Conservation (phyloP, 2,797 vertebrate genomes). For the Hydrophis major region DNA sequence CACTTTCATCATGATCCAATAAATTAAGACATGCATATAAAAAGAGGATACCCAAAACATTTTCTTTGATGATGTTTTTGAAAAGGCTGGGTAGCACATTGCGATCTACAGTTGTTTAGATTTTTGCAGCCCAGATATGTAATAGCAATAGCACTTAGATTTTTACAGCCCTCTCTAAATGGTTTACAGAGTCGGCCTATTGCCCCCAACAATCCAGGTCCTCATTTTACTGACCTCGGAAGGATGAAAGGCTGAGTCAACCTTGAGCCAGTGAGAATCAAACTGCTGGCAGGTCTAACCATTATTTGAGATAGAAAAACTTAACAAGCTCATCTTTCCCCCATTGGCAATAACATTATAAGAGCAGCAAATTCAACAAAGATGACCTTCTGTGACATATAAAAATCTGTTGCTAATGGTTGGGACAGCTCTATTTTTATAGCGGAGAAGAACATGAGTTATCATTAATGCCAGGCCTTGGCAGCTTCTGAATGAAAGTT, state of each 20-base stretch:
- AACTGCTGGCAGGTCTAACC: background rate
- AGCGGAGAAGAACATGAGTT: background rate
- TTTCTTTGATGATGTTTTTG: background rate
- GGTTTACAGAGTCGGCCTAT: background rate
- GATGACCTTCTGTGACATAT: background rate
- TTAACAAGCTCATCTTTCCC: background rate
- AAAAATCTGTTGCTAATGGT: background rate
- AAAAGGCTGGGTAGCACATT: background rate
- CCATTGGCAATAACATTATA: background rate
- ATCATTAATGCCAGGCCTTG: background rate
- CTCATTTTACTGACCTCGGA: background rate
- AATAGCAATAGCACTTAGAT: background rate
- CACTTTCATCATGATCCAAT: background rate
- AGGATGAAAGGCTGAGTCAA: background rate
- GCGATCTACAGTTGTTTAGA: background rate
- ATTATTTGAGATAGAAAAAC: background rate
- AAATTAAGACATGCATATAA: background rate
- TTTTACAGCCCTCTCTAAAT: background rate
- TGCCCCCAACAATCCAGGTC: background rate
- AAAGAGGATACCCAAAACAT: background rate
- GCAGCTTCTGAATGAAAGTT: background rate
- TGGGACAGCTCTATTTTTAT: background rate
- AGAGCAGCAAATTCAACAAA: background rate
- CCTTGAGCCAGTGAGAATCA: background rate
- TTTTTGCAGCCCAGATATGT: background rate